Evolutionary conservation across 1,140 invertebrate species (phyloP).

Genomic region (Apis laboriosa): DNA sequence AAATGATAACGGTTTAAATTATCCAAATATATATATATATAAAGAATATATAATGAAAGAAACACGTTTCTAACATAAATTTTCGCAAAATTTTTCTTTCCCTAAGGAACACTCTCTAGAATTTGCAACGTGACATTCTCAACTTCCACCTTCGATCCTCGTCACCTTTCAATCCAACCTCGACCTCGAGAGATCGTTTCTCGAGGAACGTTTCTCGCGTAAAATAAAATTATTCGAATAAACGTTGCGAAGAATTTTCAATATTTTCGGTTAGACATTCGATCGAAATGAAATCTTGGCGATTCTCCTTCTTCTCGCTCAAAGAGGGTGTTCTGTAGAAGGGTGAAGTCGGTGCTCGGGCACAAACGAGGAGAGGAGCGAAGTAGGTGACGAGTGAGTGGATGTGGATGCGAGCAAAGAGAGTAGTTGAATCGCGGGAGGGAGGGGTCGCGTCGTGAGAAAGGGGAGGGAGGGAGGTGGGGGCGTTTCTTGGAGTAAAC

Average conservation of each 20-base stretch:
- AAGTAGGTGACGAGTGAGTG: conserved; percentile 42
- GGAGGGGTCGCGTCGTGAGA: conserved; percentile 3
- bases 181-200: too few relatives aligned
- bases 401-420: conserved; percentile 1
- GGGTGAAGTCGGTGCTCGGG: conserved; percentile 25
- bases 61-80: too few relatives aligned
- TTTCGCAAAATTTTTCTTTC: too few relatives aligned
- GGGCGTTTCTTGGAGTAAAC: conserved; percentile 68
- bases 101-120: too few relatives aligned
- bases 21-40: too few relatives aligned
- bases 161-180: too few relatives aligned
- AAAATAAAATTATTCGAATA: too few relatives aligned
- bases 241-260: background rate
- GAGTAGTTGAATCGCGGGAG: conserved; percentile 31
- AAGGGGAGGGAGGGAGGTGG: background rate
- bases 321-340: conserved; percentile 55
- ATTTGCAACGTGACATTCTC: too few relatives aligned
- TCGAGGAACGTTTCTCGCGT: too few relatives aligned
- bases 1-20: too few relatives aligned
- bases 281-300: background rate
- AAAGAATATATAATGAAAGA: background rate
- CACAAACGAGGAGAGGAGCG: conserved; percentile 1
- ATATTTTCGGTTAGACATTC: background rate
- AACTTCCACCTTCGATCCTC: too few relatives aligned
- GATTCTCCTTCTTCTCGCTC: background rate